Percentiles rank a stretch among this genome's conserved stretches.
Conservation (phyloP, 2,113 vertebrate species). For the Gobio gobio region DNA sequence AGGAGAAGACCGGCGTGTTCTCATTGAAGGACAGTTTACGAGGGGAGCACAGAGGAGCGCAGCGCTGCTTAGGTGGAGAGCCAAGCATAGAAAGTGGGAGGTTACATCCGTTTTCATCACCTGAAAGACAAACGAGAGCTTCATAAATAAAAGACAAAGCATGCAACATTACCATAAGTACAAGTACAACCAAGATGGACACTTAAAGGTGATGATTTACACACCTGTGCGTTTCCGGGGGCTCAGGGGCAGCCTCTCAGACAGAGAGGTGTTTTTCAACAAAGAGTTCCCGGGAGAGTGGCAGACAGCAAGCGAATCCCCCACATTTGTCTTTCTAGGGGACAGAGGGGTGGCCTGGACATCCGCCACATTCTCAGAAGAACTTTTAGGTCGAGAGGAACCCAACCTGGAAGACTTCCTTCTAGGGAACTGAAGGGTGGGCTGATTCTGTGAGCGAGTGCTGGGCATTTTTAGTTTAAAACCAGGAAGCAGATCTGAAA, state of each 20-base stretch:
- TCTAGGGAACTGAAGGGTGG: conserved; percentile 82
- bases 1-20: conserved; percentile 63
- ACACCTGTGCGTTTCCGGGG: conserved; percentile 90
- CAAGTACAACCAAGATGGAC: background rate
- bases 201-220: background rate
- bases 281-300: background rate
- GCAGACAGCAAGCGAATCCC: background rate
- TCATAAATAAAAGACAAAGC: background rate
- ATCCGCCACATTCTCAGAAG: rapidly evolving
- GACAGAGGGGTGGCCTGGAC: conserved; percentile 33
- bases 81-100: conserved; percentile 67
- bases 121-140: conserved; percentile 63
- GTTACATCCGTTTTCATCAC: conserved; percentile 91
- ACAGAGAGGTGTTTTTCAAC: conserved; percentile 6
- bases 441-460: conserved; percentile 81
- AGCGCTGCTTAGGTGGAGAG: conserved; percentile 86
- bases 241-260: conserved; percentile 80
- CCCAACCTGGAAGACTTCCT: conserved; percentile 72
- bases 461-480: conserved; percentile 76
- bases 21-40: conserved; percentile 82
- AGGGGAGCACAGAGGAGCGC: conserved; percentile 62
- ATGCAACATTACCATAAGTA: background rate
- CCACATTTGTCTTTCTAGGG: background rate
- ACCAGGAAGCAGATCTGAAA: background rate
- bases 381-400: conserved; percentile 49